phyloP scores from a whole-genome alignment of 2,797 vertebrate species.

The Hephaestus fuliginosus region DNA sequence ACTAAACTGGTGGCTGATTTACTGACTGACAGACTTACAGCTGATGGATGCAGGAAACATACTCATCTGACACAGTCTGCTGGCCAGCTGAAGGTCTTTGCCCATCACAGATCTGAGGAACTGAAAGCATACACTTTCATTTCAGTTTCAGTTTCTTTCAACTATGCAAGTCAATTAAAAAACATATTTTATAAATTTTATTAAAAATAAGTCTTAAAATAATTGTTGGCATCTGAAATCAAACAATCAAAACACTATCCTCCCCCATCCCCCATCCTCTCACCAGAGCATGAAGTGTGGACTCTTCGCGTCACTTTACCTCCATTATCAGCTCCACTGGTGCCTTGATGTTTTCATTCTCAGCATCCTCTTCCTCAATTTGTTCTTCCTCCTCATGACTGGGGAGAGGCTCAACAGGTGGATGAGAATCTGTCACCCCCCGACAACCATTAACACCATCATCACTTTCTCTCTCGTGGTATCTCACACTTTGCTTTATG shows the following conservation, averaged over 20 bases:
- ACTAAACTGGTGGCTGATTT: not conserved
- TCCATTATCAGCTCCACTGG: constrained; percentile 74
- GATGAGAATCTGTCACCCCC: constrained; percentile 4
- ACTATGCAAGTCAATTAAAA: not conserved
- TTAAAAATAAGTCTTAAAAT: constrained; percentile 13
- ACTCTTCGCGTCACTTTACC: constrained; percentile 57
- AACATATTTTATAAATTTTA: not conserved
- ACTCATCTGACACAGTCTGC: constrained; percentile 91
- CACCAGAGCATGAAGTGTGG: constrained; percentile 1
- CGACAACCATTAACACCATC: constrained; percentile 13
- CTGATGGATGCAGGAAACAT: constrained; percentile 67
- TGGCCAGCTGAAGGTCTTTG: constrained; percentile 82
- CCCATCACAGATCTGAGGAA: constrained; percentile 89
- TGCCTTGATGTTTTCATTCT: constrained; percentile 50
- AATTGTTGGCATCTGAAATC: constrained; percentile 6
- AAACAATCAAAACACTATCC: not conserved
- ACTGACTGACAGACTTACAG: constrained; percentile 17
- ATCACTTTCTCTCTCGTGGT: not conserved
- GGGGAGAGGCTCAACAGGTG: constrained; percentile 11
- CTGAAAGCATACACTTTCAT: constrained; percentile 77
- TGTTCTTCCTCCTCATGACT: constrained; percentile 21
- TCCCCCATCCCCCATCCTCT: not conserved
- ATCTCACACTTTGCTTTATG: constrained; percentile 1
- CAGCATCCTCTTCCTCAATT: constrained; percentile 26
- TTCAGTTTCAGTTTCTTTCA: not conserved